Percentiles rank a stretch among this genome's conserved stretches.
These are phyloP conservation scores for Epiblema foenella DNA, from an alignment of 2,888 invertebrate genomes.

Conservation along the genomic window DNA sequence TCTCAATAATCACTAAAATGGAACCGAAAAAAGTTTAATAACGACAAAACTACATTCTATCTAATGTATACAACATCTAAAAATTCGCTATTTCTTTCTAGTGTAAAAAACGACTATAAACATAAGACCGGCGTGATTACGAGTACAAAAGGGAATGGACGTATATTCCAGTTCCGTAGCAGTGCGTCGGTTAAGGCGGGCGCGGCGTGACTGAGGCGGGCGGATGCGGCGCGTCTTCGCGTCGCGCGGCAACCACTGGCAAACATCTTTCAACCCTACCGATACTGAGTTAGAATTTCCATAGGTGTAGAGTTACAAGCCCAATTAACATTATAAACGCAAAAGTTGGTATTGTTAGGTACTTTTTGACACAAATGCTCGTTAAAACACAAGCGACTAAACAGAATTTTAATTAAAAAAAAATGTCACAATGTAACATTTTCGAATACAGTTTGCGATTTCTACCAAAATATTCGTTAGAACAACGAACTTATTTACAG, in stretches of 20 bases:
- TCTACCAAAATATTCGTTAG: too few species aligned
- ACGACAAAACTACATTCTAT: slow-evolving; percentile 22
- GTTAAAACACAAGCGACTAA: too few species aligned
- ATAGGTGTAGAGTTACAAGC: slow-evolving; percentile 1
- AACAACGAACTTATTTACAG: too few species aligned
- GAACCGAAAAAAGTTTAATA: slow-evolving; percentile 25
- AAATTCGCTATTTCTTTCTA: slow-evolving; percentile 11
- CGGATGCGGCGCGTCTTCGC: slow-evolving; percentile 60
- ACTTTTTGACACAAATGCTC: too few species aligned
- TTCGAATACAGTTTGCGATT: too few species aligned
- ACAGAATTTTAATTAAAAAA: too few species aligned
- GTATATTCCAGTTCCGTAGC: slow-evolving; percentile 32
- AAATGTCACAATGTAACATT: too few species aligned
- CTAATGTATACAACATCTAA: neutral
- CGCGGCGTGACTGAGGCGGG: slow-evolving; percentile 68
- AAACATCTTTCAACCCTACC: slow-evolving; percentile 65
- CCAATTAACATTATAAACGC: neutral
- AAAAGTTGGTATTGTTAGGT: too few species aligned
- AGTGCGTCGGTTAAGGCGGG: slow-evolving; percentile 65
- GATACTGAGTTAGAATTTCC: slow-evolving; percentile 6
- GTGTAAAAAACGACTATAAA: slow-evolving; percentile 32
- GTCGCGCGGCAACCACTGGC: slow-evolving; percentile 78
- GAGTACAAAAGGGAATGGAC: slow-evolving; percentile 10
- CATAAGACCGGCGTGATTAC: slow-evolving; percentile 23
- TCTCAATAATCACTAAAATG: slow-evolving; percentile 9